phyloP scores from a whole-genome alignment of 1,140 invertebrate species.

The Pseudoatta argentina region DNA sequence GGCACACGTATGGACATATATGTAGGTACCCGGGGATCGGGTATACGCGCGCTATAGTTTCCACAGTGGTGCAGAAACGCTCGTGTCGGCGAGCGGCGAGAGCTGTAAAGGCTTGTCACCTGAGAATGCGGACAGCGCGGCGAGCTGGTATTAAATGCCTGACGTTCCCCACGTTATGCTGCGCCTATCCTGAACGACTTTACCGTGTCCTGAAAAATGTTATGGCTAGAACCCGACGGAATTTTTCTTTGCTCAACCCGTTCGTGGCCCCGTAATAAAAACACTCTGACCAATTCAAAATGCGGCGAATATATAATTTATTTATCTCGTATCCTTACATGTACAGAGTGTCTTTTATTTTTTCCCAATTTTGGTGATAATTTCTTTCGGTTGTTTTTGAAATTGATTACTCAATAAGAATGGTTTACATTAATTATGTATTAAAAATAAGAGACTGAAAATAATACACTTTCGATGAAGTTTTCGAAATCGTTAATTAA shows the following conservation, averaged over 20 bases:
- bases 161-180: constrained; percentile 21
- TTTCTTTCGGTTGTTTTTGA: neutral
- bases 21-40: constrained; percentile 51
- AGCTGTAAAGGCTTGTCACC: constrained; percentile 73
- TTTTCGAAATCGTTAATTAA: neutral
- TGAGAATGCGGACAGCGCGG: constrained; percentile 68
- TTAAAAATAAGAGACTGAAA: neutral
- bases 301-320: neutral
- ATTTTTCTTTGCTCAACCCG: constrained; percentile 12
- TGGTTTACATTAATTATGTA: neutral
- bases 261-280: neutral
- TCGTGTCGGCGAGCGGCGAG: constrained; percentile 65
- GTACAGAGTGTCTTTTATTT: neutral
- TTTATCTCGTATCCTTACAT: neutral
- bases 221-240: constrained; percentile 15
- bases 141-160: constrained; percentile 44
- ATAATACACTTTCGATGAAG: neutral
- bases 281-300: neutral
- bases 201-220: constrained; percentile 23
- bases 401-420: neutral
- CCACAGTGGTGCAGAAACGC: constrained; percentile 68
- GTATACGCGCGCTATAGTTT: constrained; percentile 56
- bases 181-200: neutral
- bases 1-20: constrained; percentile 72
- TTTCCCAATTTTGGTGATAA: neutral